Conservation (phyloP, 2,113 vertebrate genomes). For the Hemiscyllium ocellatum region DNA sequence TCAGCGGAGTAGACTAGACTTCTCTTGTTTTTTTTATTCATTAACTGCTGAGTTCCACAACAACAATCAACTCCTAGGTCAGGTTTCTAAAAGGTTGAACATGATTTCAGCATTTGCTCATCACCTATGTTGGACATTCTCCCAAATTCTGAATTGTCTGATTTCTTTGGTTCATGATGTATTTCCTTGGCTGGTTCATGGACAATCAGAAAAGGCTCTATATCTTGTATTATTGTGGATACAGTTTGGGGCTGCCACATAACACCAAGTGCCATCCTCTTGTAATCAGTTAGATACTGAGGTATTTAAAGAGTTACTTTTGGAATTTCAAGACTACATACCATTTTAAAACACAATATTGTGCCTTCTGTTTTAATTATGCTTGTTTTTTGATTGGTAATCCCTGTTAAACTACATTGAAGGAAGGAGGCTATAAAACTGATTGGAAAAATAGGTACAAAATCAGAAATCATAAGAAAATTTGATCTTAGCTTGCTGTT, state of each 20-base stretch:
- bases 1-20: too few relatives aligned
- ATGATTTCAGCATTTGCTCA: background rate
- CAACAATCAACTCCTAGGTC: background rate
- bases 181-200: too few relatives aligned
- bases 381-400: background rate
- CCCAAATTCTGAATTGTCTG: background rate
- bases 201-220: background rate
- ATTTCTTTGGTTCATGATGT: background rate
- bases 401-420: background rate
- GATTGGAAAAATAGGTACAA: background rate
- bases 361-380: background rate
- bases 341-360: background rate
- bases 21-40: background rate
- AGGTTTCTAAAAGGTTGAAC: background rate
- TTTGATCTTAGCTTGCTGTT: background rate
- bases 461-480: background rate
- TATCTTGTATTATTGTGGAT: too few relatives aligned
- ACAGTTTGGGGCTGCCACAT: background rate
- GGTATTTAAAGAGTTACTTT: background rate
- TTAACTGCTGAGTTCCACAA: background rate
- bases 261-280: background rate
- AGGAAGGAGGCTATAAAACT: background rate
- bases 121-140: background rate
- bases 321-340: background rate
- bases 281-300: background rate